Base-by-base conservation (phyloP, 2,113 vertebrate genomes). In the Indicator indicator region DNA sequence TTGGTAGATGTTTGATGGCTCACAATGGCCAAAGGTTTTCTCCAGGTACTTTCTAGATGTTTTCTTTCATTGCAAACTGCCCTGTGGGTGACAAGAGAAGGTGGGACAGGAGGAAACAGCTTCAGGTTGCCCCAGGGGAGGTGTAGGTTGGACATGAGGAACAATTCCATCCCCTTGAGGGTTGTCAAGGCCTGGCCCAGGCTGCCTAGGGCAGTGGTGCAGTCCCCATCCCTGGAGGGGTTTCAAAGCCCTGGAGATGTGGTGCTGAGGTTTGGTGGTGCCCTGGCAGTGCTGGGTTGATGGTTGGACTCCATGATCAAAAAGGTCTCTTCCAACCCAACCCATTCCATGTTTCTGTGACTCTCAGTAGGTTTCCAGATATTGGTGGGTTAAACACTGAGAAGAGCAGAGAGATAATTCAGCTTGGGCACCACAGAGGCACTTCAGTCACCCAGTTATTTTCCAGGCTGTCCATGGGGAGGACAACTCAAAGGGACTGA, bases 331-430 rank as follows among this genome's bases (percentile, higher is more conserved):
- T 67, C 64, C 40, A 32, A 21, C 18, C 18, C 28, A 46, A 30
- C 32, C 10, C 23, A 17, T 64, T 18, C 9, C 14, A 12, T 10
- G 12, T 32, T 67, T 46, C 64, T 4, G 11, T 65, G 65, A 24
- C 28, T 44, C 17, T 4, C 4, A 10, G 28, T 5, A 50, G 74
- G 15, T 46, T n/a, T 28, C 44, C 38, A 13, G 60, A 33, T 5
- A 11, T 14, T 2, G 8, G 2, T 40, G 63, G 0, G 6, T 24
- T 63, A 5, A 33, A 14, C 1, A 3, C 50, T 55, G 85, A 3
- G n/a, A 55, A 3, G 7, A 26, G 26, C 44, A 23, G 40, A 42
- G 42, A 42, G 42, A 26, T 44, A 15, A 4, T 21, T 70, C 42
- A 5, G 11, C 42, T 56, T 40, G 78, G 50, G 52, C 46, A 18